Percentiles rank a stretch among this genome's conserved stretches.
Conservation (phyloP, 2,888 invertebrate genomes). For the Drosophila leonis region DNA sequence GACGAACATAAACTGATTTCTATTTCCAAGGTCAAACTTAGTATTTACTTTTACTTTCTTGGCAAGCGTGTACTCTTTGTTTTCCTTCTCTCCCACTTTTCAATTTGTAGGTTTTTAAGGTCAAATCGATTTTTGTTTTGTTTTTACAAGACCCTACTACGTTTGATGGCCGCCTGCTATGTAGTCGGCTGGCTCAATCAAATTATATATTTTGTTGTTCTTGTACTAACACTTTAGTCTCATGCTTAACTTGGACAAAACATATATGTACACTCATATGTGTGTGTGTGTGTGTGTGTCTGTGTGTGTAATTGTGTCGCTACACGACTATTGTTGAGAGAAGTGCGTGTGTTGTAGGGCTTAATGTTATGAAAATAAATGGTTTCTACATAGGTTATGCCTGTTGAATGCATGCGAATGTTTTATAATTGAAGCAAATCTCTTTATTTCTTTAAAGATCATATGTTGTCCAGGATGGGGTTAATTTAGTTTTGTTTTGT, state of each 20-base stretch:
- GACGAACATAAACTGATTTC: conserved; percentile 70
- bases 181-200: conserved; percentile 29
- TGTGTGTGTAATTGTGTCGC: conserved; percentile 30
- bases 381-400: conserved; percentile 61
- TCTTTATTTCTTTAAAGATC: conserved; percentile 63
- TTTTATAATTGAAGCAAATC: conserved; percentile 67
- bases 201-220: conserved; percentile 34
- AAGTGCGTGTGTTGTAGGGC: conserved; percentile 10
- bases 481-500: conserved; percentile 15
- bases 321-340: conserved; percentile 42
- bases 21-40: conserved; percentile 65
- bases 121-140: conserved; percentile 38
- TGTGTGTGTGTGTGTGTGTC: conserved; percentile 21
- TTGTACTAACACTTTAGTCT: conserved; percentile 59
- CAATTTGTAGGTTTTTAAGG: conserved; percentile 48
- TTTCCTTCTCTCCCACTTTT: conserved; percentile 35
- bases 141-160: conserved; percentile 50
- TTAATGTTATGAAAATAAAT: conserved; percentile 50
- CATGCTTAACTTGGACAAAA: conserved; percentile 70
- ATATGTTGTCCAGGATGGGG: conserved; percentile 47
- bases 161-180: conserved; percentile 39
- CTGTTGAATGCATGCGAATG: conserved; percentile 62
- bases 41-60: conserved; percentile 63
- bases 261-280: conserved; percentile 49
- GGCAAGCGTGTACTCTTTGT: conserved; percentile 64